These are phyloP conservation scores for Colius striatus DNA, from an alignment of 2,113 vertebrate species.

Conservation along the genomic window DNA sequence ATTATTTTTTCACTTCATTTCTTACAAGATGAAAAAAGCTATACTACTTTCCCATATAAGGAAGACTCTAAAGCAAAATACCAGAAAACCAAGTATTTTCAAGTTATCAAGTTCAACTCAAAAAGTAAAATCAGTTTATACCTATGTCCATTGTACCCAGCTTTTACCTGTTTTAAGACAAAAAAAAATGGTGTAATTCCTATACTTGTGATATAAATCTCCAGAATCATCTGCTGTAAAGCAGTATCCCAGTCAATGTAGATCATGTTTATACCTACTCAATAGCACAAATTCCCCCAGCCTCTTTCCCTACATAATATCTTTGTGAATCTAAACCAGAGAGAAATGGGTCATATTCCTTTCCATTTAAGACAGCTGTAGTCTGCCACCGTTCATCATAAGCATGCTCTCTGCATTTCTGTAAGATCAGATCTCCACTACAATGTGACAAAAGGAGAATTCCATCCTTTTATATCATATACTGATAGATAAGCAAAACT, in stretches of 20 bases:
- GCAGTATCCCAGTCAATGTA: background rate
- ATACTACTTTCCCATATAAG: fast-evolving
- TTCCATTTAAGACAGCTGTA: background rate
- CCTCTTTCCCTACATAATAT: background rate
- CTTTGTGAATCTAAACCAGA: background rate
- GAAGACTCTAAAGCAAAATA: background rate
- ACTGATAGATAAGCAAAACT: background rate
- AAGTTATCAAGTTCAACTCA: background rate
- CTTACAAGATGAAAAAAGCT: background rate
- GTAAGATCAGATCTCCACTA: background rate
- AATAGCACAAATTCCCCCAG: background rate
- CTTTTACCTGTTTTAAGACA: background rate
- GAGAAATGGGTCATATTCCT: background rate
- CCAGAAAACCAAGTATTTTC: background rate
- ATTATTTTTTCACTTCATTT: background rate
- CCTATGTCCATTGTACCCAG: background rate
- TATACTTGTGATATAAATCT: background rate
- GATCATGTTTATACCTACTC: background rate
- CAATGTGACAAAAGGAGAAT: background rate
- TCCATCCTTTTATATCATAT: background rate
- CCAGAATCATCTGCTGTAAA: background rate
- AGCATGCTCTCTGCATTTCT: background rate
- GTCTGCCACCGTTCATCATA: background rate
- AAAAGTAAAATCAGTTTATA: background rate
- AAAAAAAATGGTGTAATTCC: background rate